Evolutionary conservation across 2,113 vertebrate genomes (phyloP).

Genomic region (Taxidea taxus): DNA sequence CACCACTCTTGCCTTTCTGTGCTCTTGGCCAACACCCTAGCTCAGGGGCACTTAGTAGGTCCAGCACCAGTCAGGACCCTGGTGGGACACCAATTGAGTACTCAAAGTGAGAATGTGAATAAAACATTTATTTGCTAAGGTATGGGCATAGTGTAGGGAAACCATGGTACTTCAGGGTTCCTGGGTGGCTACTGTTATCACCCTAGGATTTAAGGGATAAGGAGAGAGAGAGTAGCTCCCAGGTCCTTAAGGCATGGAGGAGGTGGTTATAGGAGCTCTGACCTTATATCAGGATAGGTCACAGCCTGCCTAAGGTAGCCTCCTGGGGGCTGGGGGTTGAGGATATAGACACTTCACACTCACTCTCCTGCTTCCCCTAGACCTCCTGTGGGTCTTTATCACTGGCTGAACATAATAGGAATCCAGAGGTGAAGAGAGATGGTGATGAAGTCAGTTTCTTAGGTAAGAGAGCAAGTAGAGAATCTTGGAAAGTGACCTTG

Average conservation of each 20-base stretch:
- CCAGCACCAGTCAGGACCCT: background rate
- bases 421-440: background rate
- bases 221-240: background rate
- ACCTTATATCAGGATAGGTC: background rate
- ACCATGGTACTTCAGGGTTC: background rate
- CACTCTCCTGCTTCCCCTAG: background rate
- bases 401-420: background rate
- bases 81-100: background rate
- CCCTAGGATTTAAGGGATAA: background rate
- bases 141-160: background rate
- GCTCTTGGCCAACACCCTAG: background rate
- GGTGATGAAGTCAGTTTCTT: too few relatives aligned
- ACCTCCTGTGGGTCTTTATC: background rate
- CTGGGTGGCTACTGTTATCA: background rate
- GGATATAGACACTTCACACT: background rate
- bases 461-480: background rate
- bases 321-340: background rate
- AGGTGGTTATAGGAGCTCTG: background rate
- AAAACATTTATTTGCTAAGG: background rate
- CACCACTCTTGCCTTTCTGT: background rate
- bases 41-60: background rate
- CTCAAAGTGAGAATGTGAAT: background rate
- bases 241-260: background rate
- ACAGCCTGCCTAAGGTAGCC: background rate
- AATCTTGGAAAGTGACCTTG: background rate